A percentile compares a stretch with the other conserved stretches of the same genome.
These are phyloP conservation scores for Babylonia areolata DNA, from an alignment of 1,140 invertebrate species.

Conservation along the genomic window DNA sequence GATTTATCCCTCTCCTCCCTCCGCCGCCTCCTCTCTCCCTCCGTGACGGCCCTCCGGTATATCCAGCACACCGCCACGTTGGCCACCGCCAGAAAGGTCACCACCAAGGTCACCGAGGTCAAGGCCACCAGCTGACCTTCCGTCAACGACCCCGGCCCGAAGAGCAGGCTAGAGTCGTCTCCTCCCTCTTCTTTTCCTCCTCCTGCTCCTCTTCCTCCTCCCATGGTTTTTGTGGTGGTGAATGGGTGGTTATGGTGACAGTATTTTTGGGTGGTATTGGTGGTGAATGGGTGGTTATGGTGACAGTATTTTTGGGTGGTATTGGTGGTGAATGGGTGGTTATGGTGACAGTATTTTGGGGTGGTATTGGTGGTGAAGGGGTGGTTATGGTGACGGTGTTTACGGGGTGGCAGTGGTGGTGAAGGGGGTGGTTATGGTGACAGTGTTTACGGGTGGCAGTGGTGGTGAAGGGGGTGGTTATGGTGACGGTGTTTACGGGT, in stretches of 20 bases:
- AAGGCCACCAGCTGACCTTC: constrained; percentile 23
- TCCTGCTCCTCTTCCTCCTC: too few species aligned
- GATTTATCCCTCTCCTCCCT: neutral
- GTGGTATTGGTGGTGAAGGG: neutral
- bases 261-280: neutral
- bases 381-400: neutral
- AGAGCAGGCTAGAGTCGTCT: too few species aligned
- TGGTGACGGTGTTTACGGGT: too few species aligned
- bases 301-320: neutral
- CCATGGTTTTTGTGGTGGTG: neutral
- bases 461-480: neutral
- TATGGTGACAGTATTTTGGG: neutral
- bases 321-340: neutral
- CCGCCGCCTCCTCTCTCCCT: neutral
- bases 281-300: neutral
- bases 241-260: neutral
- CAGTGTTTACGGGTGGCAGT: too few species aligned
- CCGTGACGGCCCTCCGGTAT: neutral
- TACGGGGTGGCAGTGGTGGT: neutral
- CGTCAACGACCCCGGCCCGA: constrained; percentile 12
- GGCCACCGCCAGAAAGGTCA: neutral
- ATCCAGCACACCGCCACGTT: constrained; percentile 24
- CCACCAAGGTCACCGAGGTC: neutral
- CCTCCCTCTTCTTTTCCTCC: too few species aligned
- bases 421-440: neutral